Evolutionary conservation across 2,113 vertebrate species (phyloP), one percentile per base, ranked within the genome.

Genomic region (Myotis davidii): DNA sequence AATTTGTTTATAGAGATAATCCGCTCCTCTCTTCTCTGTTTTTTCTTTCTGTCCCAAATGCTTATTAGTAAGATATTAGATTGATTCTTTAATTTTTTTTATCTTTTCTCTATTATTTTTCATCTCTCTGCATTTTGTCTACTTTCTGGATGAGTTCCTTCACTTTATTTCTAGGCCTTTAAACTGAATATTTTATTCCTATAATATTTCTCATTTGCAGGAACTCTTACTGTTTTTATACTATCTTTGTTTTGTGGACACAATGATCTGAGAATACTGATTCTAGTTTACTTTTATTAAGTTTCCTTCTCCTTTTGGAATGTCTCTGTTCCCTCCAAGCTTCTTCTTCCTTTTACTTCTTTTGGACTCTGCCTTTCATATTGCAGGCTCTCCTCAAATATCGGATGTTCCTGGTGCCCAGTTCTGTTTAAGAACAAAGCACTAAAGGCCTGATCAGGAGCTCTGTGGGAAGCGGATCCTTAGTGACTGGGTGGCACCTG

Each of bases 131-230:
- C 42, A 10, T 79, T 94, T 95, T 81, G 17, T 84, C 17, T 72
- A n/a, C 32, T 90, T 94, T 74, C 29, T 92, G 45, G n/a, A 59
- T 70, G 39, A 92, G 29, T 79, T 61, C 7, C 20, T 81, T 85
- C 56, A 74, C 21, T 84, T 85, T 50, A 34, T 84, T 29, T 79
- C 82, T 87, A 77, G 39, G 50, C 0, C 4, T 64, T 89, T 85
- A 29, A 76, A 70, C n/a, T 34, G 29, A 91, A 61, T 61, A 32
- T 64, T 94, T 85, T 52, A 83, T 64, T 95, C 81, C 34, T 65
- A 34, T 81, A 23, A 10, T 37, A n/a, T 88, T 52, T 92, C 88
- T 77, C 74, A 70, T 34, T 76, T 18, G 21, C 13, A 39, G 67
- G 34, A 74, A 37, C 13, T 50, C 54, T 79, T 45, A 9, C 21